Evolutionary conservation across 2,113 vertebrate species (phyloP).

Genomic region (Pimephales promelas): DNA sequence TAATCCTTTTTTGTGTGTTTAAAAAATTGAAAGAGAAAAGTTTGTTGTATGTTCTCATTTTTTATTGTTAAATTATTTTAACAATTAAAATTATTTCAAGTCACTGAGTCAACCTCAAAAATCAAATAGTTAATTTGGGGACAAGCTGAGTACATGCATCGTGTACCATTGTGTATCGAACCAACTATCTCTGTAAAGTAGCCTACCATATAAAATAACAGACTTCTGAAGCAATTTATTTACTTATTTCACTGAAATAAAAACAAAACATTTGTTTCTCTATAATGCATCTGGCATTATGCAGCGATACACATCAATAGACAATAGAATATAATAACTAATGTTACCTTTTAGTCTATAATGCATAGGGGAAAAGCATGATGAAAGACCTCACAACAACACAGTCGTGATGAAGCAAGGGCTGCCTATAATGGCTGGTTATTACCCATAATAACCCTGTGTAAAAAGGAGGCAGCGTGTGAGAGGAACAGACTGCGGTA

Average conservation of each 20-base stretch:
- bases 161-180: too few species aligned
- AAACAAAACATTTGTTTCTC: neutral
- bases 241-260: neutral
- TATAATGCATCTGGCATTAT: neutral
- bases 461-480: neutral
- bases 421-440: neutral
- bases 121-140: neutral
- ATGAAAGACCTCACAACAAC: slow-evolving; percentile 9
- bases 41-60: neutral
- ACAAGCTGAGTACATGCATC: neutral
- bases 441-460: slow-evolving; percentile 37
- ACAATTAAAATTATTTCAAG: too few species aligned
- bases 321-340: slow-evolving; percentile 1
- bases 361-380: neutral
- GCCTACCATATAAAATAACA: neutral
- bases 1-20: too few species aligned
- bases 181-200: neutral
- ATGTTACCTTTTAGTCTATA: neutral
- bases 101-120: too few species aligned
- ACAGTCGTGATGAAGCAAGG: slow-evolving; percentile 6
- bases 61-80: too few species aligned
- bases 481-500: neutral
- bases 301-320: neutral
- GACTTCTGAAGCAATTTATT: neutral
- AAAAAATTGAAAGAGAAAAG: neutral